Conservation (phyloP, 2,113 vertebrate genomes). For the Stegastes partitus region DNA sequence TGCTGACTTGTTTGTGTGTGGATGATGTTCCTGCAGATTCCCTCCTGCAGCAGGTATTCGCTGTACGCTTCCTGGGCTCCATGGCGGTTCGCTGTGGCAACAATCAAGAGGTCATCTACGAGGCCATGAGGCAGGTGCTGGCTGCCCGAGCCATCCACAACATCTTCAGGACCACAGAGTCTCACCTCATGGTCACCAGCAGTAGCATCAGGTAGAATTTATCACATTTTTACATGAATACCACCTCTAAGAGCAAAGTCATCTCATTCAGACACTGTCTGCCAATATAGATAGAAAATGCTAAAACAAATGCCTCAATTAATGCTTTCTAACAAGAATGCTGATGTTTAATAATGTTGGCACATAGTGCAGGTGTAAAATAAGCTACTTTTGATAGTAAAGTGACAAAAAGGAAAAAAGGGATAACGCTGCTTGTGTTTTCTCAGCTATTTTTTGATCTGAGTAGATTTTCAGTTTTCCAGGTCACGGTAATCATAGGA, state of each 20-base stretch:
- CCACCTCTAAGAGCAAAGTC: not conserved
- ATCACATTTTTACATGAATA: not conserved
- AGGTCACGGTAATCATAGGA: too few species aligned
- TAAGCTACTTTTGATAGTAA: not conserved
- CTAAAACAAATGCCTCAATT: not conserved
- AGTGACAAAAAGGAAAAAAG: too few species aligned
- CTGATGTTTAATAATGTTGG: not conserved
- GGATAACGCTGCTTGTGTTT: too few species aligned
- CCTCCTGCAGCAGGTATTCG: constrained; percentile 95
- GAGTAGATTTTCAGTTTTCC: too few species aligned
- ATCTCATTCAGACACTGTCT: not conserved
- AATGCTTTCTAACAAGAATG: not conserved
- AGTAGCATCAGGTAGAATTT: constrained; percentile 87
- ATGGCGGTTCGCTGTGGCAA: constrained; percentile 92
- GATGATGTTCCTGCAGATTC: constrained; percentile 84
- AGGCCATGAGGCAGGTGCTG: constrained; percentile 97
- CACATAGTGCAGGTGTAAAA: not conserved
- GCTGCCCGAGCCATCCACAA: constrained; percentile 98
- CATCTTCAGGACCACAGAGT: constrained; percentile 96
- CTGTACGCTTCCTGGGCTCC: constrained; percentile 95
- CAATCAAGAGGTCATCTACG: constrained; percentile 93
- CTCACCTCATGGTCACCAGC: constrained; percentile 96
- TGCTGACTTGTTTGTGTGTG: not conserved
- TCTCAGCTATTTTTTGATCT: too few species aligned
- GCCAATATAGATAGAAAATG: not conserved